Percentiles rank a stretch among this genome's conserved stretches.
Evolutionary conservation across 2,113 vertebrate species (phyloP).

Genomic region (Terrapene triunguis): DNA sequence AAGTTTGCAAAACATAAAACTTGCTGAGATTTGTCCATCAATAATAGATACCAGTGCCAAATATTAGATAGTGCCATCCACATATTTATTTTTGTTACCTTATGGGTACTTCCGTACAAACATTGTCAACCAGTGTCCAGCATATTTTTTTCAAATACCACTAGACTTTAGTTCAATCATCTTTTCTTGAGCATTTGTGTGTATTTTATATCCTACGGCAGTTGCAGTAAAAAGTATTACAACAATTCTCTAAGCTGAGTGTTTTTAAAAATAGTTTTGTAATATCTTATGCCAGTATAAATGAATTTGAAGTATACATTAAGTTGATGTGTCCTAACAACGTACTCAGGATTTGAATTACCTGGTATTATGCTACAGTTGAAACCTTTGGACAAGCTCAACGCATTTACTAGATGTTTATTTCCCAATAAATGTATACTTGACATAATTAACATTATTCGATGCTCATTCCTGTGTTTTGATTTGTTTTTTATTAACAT

Average conservation of each 20-base stretch:
- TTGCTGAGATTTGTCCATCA: neutral
- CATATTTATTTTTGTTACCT: neutral
- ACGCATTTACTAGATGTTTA: constrained; percentile 52
- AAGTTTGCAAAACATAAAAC: neutral
- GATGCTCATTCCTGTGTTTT: constrained; percentile 56
- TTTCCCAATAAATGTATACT: constrained; percentile 61
- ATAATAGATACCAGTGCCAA: neutral
- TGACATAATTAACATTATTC: constrained; percentile 49
- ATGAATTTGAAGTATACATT: constrained; percentile 49
- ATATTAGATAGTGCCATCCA: neutral
- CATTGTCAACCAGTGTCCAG: neutral
- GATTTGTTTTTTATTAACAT: constrained; percentile 67
- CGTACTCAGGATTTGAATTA: constrained; percentile 46
- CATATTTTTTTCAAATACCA: neutral
- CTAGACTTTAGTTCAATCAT: neutral
- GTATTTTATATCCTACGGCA: neutral
- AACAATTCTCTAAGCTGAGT: neutral
- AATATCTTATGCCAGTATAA: constrained; percentile 43
- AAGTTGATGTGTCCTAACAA: constrained; percentile 51
- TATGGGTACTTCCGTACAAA: neutral
- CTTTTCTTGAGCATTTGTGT: neutral
- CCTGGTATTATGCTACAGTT: constrained; percentile 45
- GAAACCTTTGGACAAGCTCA: constrained; percentile 57
- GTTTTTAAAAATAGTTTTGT: constrained; percentile 8
- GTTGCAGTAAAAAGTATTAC: neutral